Evolutionary conservation across 2,797 vertebrate species (phyloP), one percentile per base, ranked within the genome.

Genomic region (Myotis planiceps): DNA sequence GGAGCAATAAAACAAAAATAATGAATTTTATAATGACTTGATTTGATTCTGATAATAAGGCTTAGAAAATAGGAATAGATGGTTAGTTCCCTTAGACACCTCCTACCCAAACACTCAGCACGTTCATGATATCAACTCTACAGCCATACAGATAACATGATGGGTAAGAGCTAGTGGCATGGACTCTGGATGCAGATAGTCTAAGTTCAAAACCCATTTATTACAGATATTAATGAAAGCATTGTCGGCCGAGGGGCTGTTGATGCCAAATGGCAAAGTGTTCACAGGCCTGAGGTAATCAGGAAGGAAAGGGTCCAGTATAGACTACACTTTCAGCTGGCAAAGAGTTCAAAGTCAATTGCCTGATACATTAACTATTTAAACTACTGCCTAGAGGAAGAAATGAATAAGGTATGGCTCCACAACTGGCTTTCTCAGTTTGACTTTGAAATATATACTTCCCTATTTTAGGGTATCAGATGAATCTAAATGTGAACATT

Each of bases 401-500:
- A 80, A 60, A 72, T 63, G 32, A 86, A 53, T 80, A 66, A 81
- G 9, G 25, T 32, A 75, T 27, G 21, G 16, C 23, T 65, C 27
- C 75, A 34, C 39, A 69, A 6, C 13, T 51, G 69, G 18, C 4
- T 29, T 97, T 88, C 53, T 86, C 84, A 39, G 25, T 65, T 85
- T 88, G 32, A 88, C 32, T 69, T 58, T 72, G 49, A 88, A 92
- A 90, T 53, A 63, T 15, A 42, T 6, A 19, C 37, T 94, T 80
- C 19, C n/a, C 6, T 82, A 8, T 78, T 78, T 65, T 81, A 90
- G 12, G n/a, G 15, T 69, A 63, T 10, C 23, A 29, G 23, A 2
- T 47, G 49, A 89, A 86, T 88, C 10, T 80, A 76, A 96, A 82
- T 87, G 6, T 72, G 78, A 90, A 51, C 42, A 55, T 74, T 96